Evolutionary conservation across 2,888 invertebrate species (phyloP).

Genomic region (Stenotaenia linearis): DNA sequence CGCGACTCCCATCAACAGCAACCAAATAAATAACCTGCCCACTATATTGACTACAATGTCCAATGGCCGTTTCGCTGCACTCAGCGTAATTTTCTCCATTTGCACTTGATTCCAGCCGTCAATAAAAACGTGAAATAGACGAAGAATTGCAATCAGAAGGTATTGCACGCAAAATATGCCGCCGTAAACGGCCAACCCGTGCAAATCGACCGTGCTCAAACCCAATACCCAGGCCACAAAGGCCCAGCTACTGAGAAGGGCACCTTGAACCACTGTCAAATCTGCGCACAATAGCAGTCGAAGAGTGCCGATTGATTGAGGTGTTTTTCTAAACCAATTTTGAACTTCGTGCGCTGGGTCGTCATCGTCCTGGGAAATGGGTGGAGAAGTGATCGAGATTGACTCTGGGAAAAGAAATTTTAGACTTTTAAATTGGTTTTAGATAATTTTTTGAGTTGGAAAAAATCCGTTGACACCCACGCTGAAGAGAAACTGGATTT

Average conservation of each 20-base stretch:
- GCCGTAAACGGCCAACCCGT: constrained; percentile 15
- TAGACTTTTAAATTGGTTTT: not conserved
- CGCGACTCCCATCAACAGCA: not conserved
- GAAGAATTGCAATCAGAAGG: not conserved
- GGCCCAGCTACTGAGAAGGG: not conserved
- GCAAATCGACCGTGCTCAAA: not conserved
- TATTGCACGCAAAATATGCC: constrained; percentile 27
- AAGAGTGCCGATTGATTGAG: not conserved
- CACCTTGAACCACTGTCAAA: constrained; percentile 14
- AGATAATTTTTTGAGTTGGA: too few species aligned
- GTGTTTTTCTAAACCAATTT: not conserved
- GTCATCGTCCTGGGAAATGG: not conserved
- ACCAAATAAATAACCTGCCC: not conserved
- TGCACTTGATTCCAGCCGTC: constrained; percentile 26
- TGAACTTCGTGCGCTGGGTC: not conserved
- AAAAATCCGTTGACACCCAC: too few species aligned
- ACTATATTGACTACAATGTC: not conserved
- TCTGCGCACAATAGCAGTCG: constrained; percentile 3
- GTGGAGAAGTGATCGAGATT: not conserved
- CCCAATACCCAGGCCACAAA: constrained; percentile 14
- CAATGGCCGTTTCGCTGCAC: not conserved
- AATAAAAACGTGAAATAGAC: not conserved
- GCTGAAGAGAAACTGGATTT: too few species aligned
- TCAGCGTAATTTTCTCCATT: not conserved
- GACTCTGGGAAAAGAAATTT: not conserved